Evolutionary conservation across 92 coral and sea anemone genomes (phyloP).

Genomic region (Metridium senile): DNA sequence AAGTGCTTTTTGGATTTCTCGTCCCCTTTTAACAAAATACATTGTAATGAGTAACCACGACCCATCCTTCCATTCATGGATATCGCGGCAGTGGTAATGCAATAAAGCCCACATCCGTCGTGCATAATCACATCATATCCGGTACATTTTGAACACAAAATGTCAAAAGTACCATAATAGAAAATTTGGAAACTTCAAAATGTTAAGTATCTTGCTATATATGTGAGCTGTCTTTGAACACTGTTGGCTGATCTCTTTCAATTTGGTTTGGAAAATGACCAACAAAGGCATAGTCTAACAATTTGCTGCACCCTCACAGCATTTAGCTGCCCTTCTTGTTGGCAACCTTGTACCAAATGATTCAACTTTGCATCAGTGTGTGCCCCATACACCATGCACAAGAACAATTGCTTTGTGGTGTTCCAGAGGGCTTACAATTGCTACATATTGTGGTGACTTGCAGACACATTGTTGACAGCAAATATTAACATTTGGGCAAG

Average conservation of each 20-base stretch:
- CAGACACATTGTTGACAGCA: constrained; percentile 25
- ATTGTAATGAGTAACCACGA: constrained; percentile 67
- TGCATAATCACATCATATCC: too few species aligned
- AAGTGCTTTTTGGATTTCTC: constrained; percentile 56
- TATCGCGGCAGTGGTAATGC: too few species aligned
- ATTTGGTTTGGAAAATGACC: constrained; percentile 34
- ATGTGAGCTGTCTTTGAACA: too few species aligned
- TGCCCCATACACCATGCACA: constrained; percentile 23
- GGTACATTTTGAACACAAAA: too few species aligned
- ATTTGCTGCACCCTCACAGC: constrained; percentile 26
- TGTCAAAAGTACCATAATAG: too few species aligned
- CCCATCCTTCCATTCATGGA: too few species aligned
- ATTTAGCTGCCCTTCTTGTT: not conserved
- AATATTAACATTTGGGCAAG: constrained; percentile 30
- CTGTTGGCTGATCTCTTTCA: constrained; percentile 25
- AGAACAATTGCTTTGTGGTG: constrained; percentile 2
- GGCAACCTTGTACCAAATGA: constrained; percentile 33
- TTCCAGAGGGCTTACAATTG: constrained; percentile 14
- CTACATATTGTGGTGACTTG: constrained; percentile 16
- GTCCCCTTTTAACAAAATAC: too few species aligned
- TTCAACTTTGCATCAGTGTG: constrained; percentile 17
- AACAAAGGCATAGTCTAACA: constrained; percentile 24
- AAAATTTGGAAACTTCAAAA: too few species aligned
- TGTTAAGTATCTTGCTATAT: too few species aligned
- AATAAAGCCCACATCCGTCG: too few species aligned